Conservation (phyloP, 2,888 invertebrate genomes). For the Metopia argyrocephala region DNA sequence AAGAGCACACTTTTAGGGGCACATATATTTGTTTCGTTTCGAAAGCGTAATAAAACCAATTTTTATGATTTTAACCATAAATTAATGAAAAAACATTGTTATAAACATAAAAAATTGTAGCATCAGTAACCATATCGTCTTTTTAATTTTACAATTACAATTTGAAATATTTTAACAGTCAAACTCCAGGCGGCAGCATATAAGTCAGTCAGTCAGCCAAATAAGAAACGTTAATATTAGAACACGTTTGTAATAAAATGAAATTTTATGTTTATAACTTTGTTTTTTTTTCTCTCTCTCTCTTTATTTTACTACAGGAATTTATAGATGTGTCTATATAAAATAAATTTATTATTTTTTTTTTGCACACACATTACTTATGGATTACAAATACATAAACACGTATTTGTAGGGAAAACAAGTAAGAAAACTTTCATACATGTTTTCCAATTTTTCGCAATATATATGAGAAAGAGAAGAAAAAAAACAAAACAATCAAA, state of each 20-base stretch:
- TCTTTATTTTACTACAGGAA: neutral
- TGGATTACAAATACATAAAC: conserved; percentile 63
- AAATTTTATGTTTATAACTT: conserved; percentile 62
- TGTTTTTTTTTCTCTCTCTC: conserved; percentile 31
- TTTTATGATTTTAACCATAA: conserved; percentile 48
- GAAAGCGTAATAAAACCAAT: conserved; percentile 29
- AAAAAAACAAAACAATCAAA: conserved; percentile 4
- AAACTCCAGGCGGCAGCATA: neutral
- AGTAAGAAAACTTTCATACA: conserved; percentile 29
- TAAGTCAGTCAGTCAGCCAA: neutral
- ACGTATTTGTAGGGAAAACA: conserved; percentile 49
- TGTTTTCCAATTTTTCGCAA: neutral
- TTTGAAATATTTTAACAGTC: conserved; percentile 3
- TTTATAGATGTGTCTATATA: neutral
- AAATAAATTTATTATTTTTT: conserved; percentile 1
- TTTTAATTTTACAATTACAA: conserved; percentile 40
- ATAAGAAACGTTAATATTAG: conserved; percentile 21
- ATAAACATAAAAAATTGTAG: conserved; percentile 13
- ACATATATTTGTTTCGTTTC: neutral
- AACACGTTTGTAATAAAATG: conserved; percentile 63
- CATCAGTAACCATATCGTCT: neutral
- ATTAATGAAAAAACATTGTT: conserved; percentile 30
- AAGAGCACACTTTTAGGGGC: conserved; percentile 42
- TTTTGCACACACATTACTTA: conserved; percentile 52
- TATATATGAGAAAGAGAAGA: neutral